Percentiles rank a stretch among this genome's conserved stretches.
These are phyloP conservation scores for Elgaria multicarinata DNA, from an alignment of 2,113 vertebrate genomes.

Conservation along the genomic window DNA sequence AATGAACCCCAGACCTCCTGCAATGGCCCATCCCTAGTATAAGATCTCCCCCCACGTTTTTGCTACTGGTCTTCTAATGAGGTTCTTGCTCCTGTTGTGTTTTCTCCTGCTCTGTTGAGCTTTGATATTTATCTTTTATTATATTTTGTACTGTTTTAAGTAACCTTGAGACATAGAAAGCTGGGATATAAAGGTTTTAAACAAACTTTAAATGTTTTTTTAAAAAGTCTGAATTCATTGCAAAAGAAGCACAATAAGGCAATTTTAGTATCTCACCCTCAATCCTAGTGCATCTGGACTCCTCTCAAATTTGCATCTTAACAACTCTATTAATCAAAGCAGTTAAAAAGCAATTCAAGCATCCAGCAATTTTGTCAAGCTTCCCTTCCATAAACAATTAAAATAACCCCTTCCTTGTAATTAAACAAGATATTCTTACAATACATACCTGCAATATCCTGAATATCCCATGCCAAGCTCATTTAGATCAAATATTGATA, in stretches of 20 bases:
- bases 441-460: constrained; percentile 86
- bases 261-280: background rate
- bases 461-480: constrained; percentile 83
- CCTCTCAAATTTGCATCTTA: background rate
- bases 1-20: no score
- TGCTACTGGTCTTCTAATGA: background rate
- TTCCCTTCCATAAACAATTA: background rate
- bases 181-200: background rate
- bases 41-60: background rate
- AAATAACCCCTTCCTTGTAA: rapidly evolving
- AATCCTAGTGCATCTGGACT: background rate
- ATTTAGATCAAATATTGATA: constrained; percentile 92
- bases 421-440: background rate
- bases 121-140: background rate
- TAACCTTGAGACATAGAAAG: background rate
- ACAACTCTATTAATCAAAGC: background rate
- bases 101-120: background rate
- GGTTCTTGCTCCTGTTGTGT: background rate
- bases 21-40: no score
- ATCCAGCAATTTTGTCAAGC: background rate
- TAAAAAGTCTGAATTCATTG: background rate
- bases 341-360: background rate
- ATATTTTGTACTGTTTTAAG: background rate
- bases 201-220: background rate
- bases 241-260: background rate